Evolutionary conservation across 2,113 vertebrate genomes (phyloP), one percentile per base, ranked within the genome.

Genomic region (Trichomycterus rosablanca): DNA sequence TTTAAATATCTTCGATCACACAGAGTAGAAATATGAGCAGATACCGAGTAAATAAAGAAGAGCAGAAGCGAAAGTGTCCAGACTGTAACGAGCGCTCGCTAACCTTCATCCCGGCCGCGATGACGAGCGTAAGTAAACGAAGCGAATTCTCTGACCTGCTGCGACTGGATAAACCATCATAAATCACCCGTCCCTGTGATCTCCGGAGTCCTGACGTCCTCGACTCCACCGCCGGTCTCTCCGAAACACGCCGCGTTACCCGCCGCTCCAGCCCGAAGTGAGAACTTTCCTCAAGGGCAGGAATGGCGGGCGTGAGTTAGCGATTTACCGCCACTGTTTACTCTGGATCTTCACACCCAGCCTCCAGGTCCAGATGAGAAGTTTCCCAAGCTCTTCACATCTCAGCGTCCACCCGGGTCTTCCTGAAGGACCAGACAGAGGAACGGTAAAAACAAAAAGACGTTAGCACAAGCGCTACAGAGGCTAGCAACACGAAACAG

Each of bases 351-450:
- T 92, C 76, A 80, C 86, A 61, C 80, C 70, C 78, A 63, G 18
- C 75, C 61, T 91, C 76, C 51, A 92, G 89, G 71, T 70, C 51
- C 34, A 87, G 82, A 84, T 86, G 89, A 84, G 86, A 89, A 91
- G 83, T 91, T 93, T 90, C 93, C 89, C 92, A 93, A 89, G 90
- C 74, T 66, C 70, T 52, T 23, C n/a, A 39, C 44, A 4, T 10
- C 22, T 54, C 1, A 22, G 19, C 39, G 22, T 30, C 44, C 37
- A 7, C 49, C n/a, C 2, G 15, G 16, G 34, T n/a, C 16, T 59
- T 10, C n/a, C 32, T 60, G 12, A 61, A 49, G 9, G 19, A 45
- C 40, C 20, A 18, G 19, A 2, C 1, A 20, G 23, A 22, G 3
- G 22, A 1, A 32, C 23, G n/a, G n/a, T n/a, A n/a, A n/a, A n/a